These are phyloP conservation scores for Andrena bicolor DNA, from an alignment of 2,888 invertebrate genomes.

Conservation along the genomic window DNA sequence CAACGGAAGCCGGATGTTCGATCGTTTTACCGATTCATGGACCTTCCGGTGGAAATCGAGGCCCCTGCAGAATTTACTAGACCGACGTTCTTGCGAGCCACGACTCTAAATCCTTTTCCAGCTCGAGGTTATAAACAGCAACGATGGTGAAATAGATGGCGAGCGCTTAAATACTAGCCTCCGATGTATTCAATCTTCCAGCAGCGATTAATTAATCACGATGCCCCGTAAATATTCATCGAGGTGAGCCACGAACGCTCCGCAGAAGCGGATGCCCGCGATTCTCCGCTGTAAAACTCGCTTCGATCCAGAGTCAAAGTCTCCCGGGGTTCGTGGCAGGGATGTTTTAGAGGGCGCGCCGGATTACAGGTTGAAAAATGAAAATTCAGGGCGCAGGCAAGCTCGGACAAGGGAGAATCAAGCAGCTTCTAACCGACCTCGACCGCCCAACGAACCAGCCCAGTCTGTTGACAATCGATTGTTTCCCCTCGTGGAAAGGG, in stretches of 20 bases:
- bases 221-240: slow-evolving; percentile 35
- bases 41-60: neutral
- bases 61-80: neutral
- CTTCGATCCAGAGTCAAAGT: neutral
- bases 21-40: slow-evolving; percentile 25
- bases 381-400: neutral
- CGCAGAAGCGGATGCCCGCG: neutral
- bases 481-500: slow-evolving; percentile 2
- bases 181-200: slow-evolving; percentile 29
- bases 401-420: slow-evolving; percentile 1
- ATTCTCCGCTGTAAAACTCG: neutral
- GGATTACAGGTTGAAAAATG: neutral
- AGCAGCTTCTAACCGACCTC: neutral
- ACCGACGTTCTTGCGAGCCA: neutral
- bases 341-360: neutral
- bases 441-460: neutral
- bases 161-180: neutral
- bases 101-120: neutral
- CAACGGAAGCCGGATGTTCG: slow-evolving; percentile 1
- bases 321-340: neutral
- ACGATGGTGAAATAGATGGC: neutral
- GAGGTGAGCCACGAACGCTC: neutral
- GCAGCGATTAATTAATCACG: slow-evolving; percentile 46
- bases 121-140: neutral
- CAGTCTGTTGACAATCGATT: slow-evolving; percentile 10